These are phyloP conservation scores for Thunnus maccoyii DNA, from an alignment of 2,113 vertebrate genomes.

Conservation along the genomic window DNA sequence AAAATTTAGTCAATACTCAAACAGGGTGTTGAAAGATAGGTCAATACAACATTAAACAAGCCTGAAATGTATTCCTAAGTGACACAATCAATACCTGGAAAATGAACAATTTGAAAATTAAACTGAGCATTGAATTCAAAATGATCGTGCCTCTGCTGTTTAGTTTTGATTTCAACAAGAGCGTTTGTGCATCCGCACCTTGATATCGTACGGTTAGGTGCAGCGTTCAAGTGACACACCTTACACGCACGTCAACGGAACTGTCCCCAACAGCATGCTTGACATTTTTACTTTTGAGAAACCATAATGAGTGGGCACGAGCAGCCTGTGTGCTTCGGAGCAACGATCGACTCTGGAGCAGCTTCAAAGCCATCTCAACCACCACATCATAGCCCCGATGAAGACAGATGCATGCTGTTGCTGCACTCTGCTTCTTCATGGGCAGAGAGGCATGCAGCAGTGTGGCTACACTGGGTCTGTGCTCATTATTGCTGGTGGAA, in stretches of 20 bases:
- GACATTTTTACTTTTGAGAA: conserved; percentile 38
- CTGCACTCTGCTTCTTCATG: conserved; percentile 16
- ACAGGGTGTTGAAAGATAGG: background rate
- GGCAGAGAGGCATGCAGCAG: conserved; percentile 34
- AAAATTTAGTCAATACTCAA: conserved; percentile 17
- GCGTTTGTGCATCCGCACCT: background rate
- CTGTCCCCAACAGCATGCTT: conserved; percentile 32
- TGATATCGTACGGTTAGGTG: background rate
- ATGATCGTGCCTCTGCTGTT: background rate
- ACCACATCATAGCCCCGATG: conserved; percentile 47
- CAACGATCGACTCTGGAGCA: conserved; percentile 1
- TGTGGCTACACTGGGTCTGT: conserved; percentile 30
- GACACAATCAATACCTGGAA: background rate
- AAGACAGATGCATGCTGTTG: conserved; percentile 33
- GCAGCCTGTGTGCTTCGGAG: conserved; percentile 16
- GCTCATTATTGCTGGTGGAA: conserved; percentile 72
- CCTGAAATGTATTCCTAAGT: background rate
- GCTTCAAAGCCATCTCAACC: conserved; percentile 23
- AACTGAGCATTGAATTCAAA: background rate
- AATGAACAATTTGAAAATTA: background rate
- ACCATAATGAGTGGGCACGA: conserved; percentile 42
- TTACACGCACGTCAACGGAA: background rate
- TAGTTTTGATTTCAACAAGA: too few relatives aligned
- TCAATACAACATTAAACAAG: conserved; percentile 1
- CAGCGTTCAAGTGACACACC: conserved; percentile 6